These are phyloP conservation scores for Catotricha subobsoleta DNA, from an alignment of 2,888 invertebrate genomes.

Conservation along the genomic window DNA sequence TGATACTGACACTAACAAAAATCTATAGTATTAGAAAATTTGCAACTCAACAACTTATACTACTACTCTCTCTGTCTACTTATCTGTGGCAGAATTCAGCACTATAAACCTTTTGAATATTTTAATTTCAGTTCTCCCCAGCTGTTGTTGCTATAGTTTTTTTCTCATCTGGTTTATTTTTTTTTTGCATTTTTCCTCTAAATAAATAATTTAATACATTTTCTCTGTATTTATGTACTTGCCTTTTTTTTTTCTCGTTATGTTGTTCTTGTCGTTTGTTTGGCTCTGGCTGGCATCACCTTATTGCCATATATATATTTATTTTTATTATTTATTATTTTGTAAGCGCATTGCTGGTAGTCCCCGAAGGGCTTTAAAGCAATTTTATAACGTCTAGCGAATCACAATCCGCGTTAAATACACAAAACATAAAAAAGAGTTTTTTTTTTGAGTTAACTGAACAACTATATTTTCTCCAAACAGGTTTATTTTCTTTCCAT, in stretches of 20 bases:
- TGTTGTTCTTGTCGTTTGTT: neutral
- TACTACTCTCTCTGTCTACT: no score
- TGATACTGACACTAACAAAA: no score
- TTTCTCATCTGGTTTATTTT: neutral
- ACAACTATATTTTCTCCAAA: neutral
- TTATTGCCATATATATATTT: neutral
- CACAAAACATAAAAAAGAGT: no score
- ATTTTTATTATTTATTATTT: slow-evolving; percentile 7
- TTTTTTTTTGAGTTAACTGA: slow-evolving; percentile 4
- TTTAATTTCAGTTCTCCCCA: slow-evolving; percentile 6
- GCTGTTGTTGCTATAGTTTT: neutral
- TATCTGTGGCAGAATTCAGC: no score
- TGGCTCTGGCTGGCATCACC: neutral
- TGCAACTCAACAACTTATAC: no score
- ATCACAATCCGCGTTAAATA: no score
- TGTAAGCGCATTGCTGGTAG: slow-evolving; percentile 5
- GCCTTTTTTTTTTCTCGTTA: neutral
- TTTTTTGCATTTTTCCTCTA: slow-evolving; percentile 1
- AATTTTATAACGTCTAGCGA: slow-evolving; percentile 10
- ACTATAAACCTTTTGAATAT: slow-evolving; percentile 6
- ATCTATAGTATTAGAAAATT: no score
- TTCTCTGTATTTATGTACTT: neutral
- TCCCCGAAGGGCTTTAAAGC: slow-evolving; percentile 8
- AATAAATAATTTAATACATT: slow-evolving; percentile 7
- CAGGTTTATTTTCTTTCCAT: neutral